Percentiles rank a stretch among this genome's conserved stretches.
Evolutionary conservation across 2,113 vertebrate genomes (phyloP).

Genomic region (Crotalus horridus): DNA sequence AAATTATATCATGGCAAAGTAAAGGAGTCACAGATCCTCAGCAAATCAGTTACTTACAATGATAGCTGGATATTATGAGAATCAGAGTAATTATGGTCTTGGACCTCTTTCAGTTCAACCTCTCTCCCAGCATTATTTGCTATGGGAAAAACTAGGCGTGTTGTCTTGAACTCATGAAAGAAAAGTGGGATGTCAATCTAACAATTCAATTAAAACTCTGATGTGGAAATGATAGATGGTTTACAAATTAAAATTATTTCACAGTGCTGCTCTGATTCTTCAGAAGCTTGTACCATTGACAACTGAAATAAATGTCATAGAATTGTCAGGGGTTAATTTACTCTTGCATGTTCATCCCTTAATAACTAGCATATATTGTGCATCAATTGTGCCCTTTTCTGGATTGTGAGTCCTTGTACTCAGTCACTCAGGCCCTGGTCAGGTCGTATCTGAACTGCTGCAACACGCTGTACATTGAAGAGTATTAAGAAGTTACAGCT

Average conservation of each 20-base stretch:
- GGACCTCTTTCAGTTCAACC: not conserved
- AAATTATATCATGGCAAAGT: not conserved
- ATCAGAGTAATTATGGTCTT: not conserved
- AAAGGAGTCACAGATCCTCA: not conserved
- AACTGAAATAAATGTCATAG: not conserved
- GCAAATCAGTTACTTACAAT: not conserved
- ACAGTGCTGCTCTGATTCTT: not conserved
- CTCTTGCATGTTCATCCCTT: not conserved
- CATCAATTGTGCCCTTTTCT: not conserved
- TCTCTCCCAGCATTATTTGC: not conserved
- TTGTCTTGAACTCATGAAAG: not conserved
- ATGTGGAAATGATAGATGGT: not conserved
- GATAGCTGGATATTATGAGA: not conserved
- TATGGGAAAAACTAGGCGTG: not conserved
- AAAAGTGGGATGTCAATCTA: not conserved
- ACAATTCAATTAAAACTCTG: not conserved
- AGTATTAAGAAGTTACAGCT: not conserved
- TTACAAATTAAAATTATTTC: not conserved
- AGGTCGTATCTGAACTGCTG: not conserved
- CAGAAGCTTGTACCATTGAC: not conserved
- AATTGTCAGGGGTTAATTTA: not conserved
- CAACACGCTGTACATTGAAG: not conserved
- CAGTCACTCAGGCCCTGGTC: not conserved
- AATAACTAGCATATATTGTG: not conserved
- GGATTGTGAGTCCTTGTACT: not conserved